Evolutionary conservation across 2,888 invertebrate genomes (phyloP).

Genomic region (Mimumesa dahlbomi): DNA sequence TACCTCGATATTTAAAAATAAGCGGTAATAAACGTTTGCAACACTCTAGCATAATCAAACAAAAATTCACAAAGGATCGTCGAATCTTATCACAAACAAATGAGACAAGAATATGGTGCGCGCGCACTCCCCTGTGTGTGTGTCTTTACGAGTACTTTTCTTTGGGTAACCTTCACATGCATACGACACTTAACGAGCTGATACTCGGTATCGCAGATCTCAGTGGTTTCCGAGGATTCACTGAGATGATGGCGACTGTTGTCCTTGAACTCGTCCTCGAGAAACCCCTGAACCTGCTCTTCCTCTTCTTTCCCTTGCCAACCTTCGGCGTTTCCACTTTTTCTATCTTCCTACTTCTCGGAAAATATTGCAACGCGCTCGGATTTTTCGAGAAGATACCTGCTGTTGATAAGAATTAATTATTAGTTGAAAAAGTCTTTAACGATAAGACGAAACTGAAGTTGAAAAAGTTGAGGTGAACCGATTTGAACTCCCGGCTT

Average conservation of each 20-base stretch:
- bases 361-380: too few relatives aligned
- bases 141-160: conserved; percentile 27
- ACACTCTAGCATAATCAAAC: not conserved
- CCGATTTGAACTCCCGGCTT: too few relatives aligned
- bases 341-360: conserved; percentile 19
- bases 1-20: not conserved
- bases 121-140: too few relatives aligned
- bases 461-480: too few relatives aligned
- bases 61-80: not conserved
- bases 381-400: too few relatives aligned
- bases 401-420: too few relatives aligned
- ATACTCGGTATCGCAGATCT: conserved; percentile 47
- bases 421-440: too few relatives aligned
- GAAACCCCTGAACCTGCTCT: conserved; percentile 52
- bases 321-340: conserved; percentile 21
- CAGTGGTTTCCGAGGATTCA: conserved; percentile 47
- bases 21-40: not conserved
- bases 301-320: conserved; percentile 23
- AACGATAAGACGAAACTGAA: too few relatives aligned
- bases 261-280: conserved; percentile 69
- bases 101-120: too few relatives aligned
- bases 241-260: conserved; percentile 20
- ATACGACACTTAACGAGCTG: conserved; percentile 4
- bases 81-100: too few relatives aligned
- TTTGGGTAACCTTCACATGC: conserved; percentile 16